Percentiles rank a stretch among this genome's conserved stretches.
Evolutionary conservation across 2,888 invertebrate species (phyloP).

Genomic region (Andricus quercusramuli): DNA sequence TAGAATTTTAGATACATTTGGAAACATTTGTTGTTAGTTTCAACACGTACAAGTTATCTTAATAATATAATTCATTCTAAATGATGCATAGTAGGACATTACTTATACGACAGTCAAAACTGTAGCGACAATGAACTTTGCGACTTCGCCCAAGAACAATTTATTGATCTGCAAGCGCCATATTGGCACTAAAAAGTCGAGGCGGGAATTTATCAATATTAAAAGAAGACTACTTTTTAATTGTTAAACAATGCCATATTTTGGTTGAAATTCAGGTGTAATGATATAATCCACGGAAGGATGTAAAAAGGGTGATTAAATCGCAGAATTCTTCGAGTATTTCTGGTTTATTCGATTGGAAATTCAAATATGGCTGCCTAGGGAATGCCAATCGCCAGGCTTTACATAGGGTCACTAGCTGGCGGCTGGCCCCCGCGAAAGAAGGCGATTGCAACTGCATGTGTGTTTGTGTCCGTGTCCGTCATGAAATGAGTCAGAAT

Average conservation of each 20-base stretch:
- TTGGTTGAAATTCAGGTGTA: neutral
- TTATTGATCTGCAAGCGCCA: too few relatives aligned
- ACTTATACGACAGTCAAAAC: too few relatives aligned
- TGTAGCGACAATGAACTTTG: too few relatives aligned
- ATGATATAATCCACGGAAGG: neutral
- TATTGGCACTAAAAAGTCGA: neutral
- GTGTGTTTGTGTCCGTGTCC: constrained; percentile 52
- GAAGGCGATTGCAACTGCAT: constrained; percentile 5
- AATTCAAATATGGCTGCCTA: neutral
- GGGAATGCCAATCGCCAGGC: neutral
- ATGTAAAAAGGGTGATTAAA: neutral
- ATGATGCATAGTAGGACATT: neutral
- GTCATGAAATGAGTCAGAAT: constrained; percentile 74
- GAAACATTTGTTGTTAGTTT: neutral
- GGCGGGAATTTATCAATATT: neutral
- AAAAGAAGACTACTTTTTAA: neutral
- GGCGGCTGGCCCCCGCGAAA: neutral
- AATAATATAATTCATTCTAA: neutral
- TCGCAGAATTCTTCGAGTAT: neutral
- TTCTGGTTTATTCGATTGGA: neutral
- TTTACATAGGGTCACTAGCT: neutral
- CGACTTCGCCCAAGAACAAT: too few relatives aligned
- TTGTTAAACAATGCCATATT: neutral
- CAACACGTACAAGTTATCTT: neutral
- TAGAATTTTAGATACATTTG: neutral